Base-by-base conservation (phyloP, 2,888 invertebrate genomes). In the Ptychoptera albimana region DNA sequence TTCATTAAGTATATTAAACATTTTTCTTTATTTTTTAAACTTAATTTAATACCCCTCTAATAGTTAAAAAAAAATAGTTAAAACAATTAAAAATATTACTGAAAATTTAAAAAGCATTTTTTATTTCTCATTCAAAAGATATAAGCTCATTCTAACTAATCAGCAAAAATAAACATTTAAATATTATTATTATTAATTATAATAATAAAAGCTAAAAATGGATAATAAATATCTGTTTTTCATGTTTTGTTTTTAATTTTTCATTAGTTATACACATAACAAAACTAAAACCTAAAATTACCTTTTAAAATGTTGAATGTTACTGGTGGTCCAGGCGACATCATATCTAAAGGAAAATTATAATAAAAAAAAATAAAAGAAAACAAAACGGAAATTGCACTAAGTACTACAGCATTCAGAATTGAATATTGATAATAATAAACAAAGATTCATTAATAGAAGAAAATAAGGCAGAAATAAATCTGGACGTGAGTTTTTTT, bases 281-380 rank as follows among this genome's bases (percentile, higher is more conserved):
- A 23, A 23, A 23, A 23, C 3, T 23, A 23, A 23, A 23, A 23
- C 23, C 23, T 23, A 23, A 23, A 23, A 50, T 79, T 82, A 83
- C 82, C 83, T 82, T 82, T 82, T 71, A 83, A 76, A 72, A 82
- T 82, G 79, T 82, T 81, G 79, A 80, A 82, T 73, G 80, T 79
- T 75, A 82, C 77, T 69, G 81, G 80, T 70, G 77, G 77, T 69
- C 81, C 80, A 72, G 80, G 77, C 71, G 78, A 76, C 79, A 80
- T 79, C 70, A 72, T 68, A 55, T 56, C 56, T 56, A 54, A 49
- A 51, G 51, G 50, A 49, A 49, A 48, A 44, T 46, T 37, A 44
- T 42, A 42, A 46, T 45, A 47, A 50, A 23, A 23, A 23, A 23
- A 23, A 23, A 23, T 23, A 23, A 23, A 40, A 47, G n/a, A 45